Evolutionary conservation across 2,797 vertebrate genomes (phyloP).

Genomic region (Xerus rutilus): DNA sequence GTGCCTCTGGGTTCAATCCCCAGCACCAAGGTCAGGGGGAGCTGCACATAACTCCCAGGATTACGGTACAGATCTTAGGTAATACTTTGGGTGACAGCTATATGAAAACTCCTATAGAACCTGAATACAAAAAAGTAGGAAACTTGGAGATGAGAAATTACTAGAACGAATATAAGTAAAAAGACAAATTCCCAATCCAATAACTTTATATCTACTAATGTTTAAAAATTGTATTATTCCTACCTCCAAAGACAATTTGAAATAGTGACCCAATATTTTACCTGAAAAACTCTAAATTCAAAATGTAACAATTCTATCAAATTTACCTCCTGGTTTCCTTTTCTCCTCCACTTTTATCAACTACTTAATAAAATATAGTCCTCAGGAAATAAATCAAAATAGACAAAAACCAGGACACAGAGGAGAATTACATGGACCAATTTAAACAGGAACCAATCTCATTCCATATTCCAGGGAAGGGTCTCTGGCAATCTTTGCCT

Average conservation of each 20-base stretch:
- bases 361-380: neutral
- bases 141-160: neutral
- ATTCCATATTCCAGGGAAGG: neutral
- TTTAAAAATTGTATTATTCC: neutral
- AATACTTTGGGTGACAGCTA: neutral
- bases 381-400: constrained; percentile 3
- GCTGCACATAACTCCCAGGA: constrained; percentile 14
- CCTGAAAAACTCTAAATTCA: constrained; percentile 30
- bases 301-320: constrained; percentile 55
- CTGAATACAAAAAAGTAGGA: neutral
- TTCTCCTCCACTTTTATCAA: neutral
- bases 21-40: neutral
- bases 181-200: neutral
- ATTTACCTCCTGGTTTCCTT: constrained; percentile 39
- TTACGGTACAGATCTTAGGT: neutral
- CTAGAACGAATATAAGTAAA: constrained; percentile 3
- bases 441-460: constrained; percentile 39
- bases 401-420: constrained; percentile 10
- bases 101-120: neutral
- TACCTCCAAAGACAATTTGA: constrained; percentile 30
- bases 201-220: constrained; percentile 28
- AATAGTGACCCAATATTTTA: constrained; percentile 45
- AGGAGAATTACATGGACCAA: constrained; percentile 13
- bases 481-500: neutral
- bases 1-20: neutral